Evolutionary conservation across 2,888 invertebrate genomes (phyloP).

Genomic region (Zaprionus lineosus): DNA sequence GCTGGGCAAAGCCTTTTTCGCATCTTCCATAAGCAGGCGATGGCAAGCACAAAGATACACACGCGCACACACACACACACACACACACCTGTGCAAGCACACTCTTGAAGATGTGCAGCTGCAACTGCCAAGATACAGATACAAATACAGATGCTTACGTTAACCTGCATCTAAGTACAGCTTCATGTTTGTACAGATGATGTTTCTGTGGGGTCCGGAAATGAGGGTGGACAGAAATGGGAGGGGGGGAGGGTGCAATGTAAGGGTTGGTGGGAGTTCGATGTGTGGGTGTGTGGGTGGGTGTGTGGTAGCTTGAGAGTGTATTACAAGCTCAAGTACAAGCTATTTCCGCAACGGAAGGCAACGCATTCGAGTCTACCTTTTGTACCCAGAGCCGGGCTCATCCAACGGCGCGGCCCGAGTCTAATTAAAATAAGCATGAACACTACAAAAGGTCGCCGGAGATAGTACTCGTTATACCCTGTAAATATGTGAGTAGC

Average conservation of each 20-base stretch:
- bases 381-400: constrained; percentile 47
- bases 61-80: constrained; percentile 8
- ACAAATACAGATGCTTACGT: constrained; percentile 52
- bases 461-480: constrained; percentile 39
- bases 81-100: constrained; percentile 16
- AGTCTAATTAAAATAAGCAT: constrained; percentile 75
- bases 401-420: constrained; percentile 32
- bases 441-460: constrained; percentile 61
- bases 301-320: constrained; percentile 13
- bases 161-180: constrained; percentile 62
- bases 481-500: not conserved
- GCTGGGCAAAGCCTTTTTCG: constrained; percentile 50
- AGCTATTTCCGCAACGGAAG: constrained; percentile 74
- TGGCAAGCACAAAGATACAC: constrained; percentile 5
- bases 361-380: constrained; percentile 58
- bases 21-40: constrained; percentile 65
- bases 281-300: not conserved
- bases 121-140: constrained; percentile 43
- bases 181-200: constrained; percentile 11
- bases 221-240: not conserved
- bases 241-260: constrained; percentile 1
- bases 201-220: constrained; percentile 1
- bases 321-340: constrained; percentile 66
- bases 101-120: constrained; percentile 39
- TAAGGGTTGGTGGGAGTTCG: too few relatives aligned